phyloP scores from a whole-genome alignment of 2,113 vertebrate species.

The Pedetes capensis region DNA sequence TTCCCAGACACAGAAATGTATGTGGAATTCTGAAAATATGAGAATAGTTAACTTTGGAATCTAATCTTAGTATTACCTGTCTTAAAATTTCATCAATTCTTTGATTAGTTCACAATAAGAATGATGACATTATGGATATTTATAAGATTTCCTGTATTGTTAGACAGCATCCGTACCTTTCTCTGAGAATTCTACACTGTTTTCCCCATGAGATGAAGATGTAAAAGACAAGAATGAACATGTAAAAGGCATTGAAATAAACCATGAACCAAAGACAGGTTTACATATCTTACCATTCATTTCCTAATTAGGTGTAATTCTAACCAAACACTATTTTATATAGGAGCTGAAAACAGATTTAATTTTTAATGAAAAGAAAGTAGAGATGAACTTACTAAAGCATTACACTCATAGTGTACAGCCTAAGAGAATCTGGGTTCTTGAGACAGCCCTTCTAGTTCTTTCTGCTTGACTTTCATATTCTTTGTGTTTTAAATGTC shows the following conservation, averaged over 20 bases:
- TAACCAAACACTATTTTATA: not conserved
- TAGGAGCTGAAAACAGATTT: not conserved
- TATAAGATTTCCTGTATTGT: not conserved
- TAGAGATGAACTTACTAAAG: not conserved
- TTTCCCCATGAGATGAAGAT: not conserved
- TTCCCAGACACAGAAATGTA: not conserved
- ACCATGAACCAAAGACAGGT: not conserved
- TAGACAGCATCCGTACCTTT: too few species aligned
- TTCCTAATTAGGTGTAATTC: not conserved
- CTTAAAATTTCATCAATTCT: not conserved
- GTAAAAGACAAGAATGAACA: not conserved
- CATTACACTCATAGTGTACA: not conserved
- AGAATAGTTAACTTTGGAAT: not conserved
- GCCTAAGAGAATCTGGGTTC: not conserved
- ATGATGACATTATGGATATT: not conserved
- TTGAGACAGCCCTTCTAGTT: not conserved
- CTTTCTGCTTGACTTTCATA: not conserved
- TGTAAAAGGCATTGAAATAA: not conserved
- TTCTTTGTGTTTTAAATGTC: not conserved
- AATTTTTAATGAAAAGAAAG: not conserved
- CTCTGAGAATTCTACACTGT: not conserved
- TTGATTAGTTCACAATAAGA: not conserved
- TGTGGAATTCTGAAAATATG: not conserved
- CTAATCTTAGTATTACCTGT: not conserved
- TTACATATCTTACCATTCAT: not conserved